phyloP scores from a whole-genome alignment of 2,113 vertebrate species.

The Drymodes brunneopygia region DNA sequence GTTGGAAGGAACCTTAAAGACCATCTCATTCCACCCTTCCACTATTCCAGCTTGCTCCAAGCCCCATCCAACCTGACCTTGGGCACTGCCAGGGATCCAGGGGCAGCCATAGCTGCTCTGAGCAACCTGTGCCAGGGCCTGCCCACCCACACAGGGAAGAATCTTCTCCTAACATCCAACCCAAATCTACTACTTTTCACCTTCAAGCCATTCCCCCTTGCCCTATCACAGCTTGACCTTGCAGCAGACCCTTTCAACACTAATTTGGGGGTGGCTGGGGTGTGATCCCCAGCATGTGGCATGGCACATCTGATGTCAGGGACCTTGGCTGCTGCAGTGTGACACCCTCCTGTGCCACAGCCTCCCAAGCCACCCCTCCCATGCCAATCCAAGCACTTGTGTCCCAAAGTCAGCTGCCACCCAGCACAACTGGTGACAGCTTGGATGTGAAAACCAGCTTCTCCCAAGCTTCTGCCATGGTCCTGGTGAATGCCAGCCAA shows the following conservation, averaged over 20 bases:
- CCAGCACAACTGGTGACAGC: fast-evolving
- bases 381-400: fast-evolving
- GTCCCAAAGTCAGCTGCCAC: background rate
- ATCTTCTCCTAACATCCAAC: background rate
- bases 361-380: background rate
- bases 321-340: background rate
- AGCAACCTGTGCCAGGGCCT: fast-evolving
- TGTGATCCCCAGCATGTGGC: fast-evolving
- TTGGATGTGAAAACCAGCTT: background rate
- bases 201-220: background rate
- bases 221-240: background rate
- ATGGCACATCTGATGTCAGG: background rate
- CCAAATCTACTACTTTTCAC: background rate
- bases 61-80: fast-evolving
- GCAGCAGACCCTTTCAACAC: background rate
- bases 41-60: fast-evolving
- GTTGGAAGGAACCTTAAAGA: background rate
- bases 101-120: background rate
- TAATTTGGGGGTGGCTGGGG: too few relatives aligned
- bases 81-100: background rate
- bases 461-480: background rate
- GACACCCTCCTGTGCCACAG: fast-evolving
- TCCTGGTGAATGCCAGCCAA: background rate
- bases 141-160: fast-evolving
- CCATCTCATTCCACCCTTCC: background rate